Percentiles rank a stretch among this genome's conserved stretches.
These are phyloP conservation scores for Spicauda simplicius DNA, from an alignment of 2,888 invertebrate genomes.

Conservation along the genomic window DNA sequence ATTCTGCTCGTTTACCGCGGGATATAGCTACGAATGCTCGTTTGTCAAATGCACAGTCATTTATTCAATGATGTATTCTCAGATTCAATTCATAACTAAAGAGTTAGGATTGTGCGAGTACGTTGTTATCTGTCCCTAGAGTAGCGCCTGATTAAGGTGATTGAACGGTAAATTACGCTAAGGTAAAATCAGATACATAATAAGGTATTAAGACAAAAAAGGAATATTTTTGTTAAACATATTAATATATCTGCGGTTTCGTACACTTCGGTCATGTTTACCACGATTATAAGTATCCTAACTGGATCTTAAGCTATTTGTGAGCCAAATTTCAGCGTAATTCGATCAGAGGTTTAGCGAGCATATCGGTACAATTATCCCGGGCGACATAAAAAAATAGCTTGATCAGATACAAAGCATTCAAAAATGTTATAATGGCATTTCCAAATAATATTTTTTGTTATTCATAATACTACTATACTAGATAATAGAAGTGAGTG, in stretches of 20 bases:
- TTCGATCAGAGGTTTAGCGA: too few species aligned
- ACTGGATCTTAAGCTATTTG: too few species aligned
- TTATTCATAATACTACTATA: background rate
- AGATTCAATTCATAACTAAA: constrained; percentile 52
- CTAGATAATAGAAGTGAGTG: background rate
- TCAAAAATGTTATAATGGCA: too few species aligned
- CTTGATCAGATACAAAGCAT: too few species aligned
- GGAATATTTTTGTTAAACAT: too few species aligned
- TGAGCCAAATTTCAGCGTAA: too few species aligned
- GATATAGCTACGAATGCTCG: constrained; percentile 81
- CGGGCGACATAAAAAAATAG: too few species aligned
- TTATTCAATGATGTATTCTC: constrained; percentile 76
- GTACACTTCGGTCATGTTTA: too few species aligned
- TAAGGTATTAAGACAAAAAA: background rate
- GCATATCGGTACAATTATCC: too few species aligned
- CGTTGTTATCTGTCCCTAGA: constrained; percentile 1
- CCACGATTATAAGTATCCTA: too few species aligned
- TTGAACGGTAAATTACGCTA: background rate
- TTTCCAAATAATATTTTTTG: background rate
- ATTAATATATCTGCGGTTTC: too few species aligned
- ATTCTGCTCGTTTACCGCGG: constrained; percentile 77
- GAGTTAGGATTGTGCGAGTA: constrained; percentile 30
- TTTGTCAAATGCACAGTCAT: constrained; percentile 84
- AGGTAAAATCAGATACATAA: background rate
- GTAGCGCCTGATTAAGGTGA: background rate